Evolutionary conservation across 2,888 invertebrate species (phyloP).

Genomic region (Diaphora mendica): DNA sequence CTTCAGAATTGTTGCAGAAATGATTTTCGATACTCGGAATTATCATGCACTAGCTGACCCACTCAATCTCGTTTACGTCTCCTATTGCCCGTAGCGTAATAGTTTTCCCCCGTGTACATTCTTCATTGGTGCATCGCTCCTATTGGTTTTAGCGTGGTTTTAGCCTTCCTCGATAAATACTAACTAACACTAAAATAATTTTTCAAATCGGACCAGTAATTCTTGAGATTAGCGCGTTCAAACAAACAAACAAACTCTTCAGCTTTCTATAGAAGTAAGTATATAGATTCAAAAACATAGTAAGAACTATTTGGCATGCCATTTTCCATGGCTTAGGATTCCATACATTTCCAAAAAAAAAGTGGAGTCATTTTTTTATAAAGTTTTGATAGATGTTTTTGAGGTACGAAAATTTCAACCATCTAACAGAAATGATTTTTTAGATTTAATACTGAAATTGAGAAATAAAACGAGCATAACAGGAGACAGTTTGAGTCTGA

Average conservation of each 20-base stretch:
- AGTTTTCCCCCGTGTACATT: too few relatives aligned
- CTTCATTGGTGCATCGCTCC: too few relatives aligned
- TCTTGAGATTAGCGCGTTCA: too few relatives aligned
- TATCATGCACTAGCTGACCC: too few relatives aligned
- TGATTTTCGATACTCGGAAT: slow-evolving; percentile 51
- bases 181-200: too few relatives aligned
- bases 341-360: slow-evolving; percentile 45
- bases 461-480: slow-evolving; percentile 52
- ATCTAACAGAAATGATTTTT: slow-evolving; percentile 60
- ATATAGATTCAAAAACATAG: slow-evolving; percentile 45
- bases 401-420: slow-evolving; percentile 51
- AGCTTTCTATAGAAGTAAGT: too few relatives aligned
- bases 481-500: slow-evolving; percentile 53
- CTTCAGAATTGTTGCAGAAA: slow-evolving; percentile 52
- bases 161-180: too few relatives aligned
- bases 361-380: slow-evolving; percentile 54
- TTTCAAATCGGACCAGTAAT: too few relatives aligned
- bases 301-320: slow-evolving; percentile 57
- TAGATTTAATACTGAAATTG: slow-evolving; percentile 61
- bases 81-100: too few relatives aligned
- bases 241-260: too few relatives aligned
- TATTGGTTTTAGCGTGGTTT: too few relatives aligned
- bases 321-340: slow-evolving; percentile 62
- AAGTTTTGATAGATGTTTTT: slow-evolving; percentile 54
- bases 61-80: too few relatives aligned